Percentiles rank a stretch among this genome's conserved stretches.
Evolutionary conservation across 2,888 invertebrate genomes (phyloP).

Genomic region (Atherix ibis): DNA sequence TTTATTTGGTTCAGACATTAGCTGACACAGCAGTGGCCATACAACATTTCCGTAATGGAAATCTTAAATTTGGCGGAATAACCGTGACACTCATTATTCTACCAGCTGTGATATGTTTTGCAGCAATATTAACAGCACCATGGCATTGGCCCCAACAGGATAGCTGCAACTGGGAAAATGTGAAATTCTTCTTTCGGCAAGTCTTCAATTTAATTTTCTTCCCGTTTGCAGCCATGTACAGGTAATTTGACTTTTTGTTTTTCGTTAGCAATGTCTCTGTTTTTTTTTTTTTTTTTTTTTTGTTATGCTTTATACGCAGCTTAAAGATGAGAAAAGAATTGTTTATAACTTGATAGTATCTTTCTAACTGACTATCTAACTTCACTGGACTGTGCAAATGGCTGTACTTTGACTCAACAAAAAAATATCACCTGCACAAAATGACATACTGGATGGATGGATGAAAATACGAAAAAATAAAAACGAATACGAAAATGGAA

Average conservation of each 20-base stretch:
- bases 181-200: conserved; percentile 35
- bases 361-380: no score
- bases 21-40: conserved; percentile 49
- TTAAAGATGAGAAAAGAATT: no score
- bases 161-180: conserved; percentile 30
- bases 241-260: conserved; percentile 33
- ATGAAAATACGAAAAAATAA: no score
- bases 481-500: no score
- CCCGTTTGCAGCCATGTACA: conserved; percentile 46
- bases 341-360: no score
- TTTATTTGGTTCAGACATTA: conserved; percentile 51
- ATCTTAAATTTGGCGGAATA: conserved; percentile 35
- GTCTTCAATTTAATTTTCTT: conserved; percentile 37
- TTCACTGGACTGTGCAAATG: no score
- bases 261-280: no score
- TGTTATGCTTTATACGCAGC: no score
- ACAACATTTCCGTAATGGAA: conserved; percentile 44
- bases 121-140: conserved; percentile 42
- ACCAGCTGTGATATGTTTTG: conserved; percentile 41
- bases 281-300: no score
- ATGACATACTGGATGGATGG: no score
- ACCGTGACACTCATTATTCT: conserved; percentile 35
- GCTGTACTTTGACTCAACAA: no score
- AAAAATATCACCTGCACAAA: no score
- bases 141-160: conserved; percentile 39